These are phyloP conservation scores for Julus scanicus DNA, from an alignment of 2,888 invertebrate genomes.

Conservation along the genomic window DNA sequence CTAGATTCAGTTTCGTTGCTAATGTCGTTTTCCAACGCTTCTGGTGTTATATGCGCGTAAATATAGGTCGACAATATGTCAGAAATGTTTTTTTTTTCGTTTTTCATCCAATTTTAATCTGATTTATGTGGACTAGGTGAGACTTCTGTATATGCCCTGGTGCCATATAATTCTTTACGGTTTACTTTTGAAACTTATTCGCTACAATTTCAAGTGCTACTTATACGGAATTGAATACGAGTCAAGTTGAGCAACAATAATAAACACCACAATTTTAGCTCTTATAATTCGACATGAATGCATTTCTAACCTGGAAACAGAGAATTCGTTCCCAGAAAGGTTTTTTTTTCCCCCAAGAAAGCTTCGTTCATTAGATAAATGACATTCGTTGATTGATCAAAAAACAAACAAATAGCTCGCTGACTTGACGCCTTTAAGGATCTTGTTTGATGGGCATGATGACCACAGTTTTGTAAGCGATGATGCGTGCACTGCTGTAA, in stretches of 20 bases:
- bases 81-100: background rate
- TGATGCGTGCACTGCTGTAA: too few relatives aligned
- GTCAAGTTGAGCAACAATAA: conserved; percentile 9
- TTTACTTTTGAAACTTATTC: conserved; percentile 9
- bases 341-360: too few relatives aligned
- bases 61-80: conserved; percentile 16
- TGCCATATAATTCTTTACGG: background rate
- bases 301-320: background rate
- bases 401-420: too few relatives aligned
- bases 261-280: background rate
- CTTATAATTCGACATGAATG: background rate
- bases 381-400: too few relatives aligned
- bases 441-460: too few relatives aligned
- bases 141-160: background rate
- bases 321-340: too few relatives aligned
- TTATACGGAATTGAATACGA: background rate
- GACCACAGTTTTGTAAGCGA: too few relatives aligned
- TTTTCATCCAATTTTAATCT: background rate
- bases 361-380: too few relatives aligned
- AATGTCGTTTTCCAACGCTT: background rate
- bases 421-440: too few relatives aligned
- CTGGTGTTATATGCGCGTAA: background rate
- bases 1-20: background rate
- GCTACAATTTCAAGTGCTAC: conserved; percentile 8
- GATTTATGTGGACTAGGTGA: background rate